Evolutionary conservation across 2,797 vertebrate species (phyloP), one percentile per base, ranked within the genome.

Genomic region (Passerculus sandwichensis): DNA sequence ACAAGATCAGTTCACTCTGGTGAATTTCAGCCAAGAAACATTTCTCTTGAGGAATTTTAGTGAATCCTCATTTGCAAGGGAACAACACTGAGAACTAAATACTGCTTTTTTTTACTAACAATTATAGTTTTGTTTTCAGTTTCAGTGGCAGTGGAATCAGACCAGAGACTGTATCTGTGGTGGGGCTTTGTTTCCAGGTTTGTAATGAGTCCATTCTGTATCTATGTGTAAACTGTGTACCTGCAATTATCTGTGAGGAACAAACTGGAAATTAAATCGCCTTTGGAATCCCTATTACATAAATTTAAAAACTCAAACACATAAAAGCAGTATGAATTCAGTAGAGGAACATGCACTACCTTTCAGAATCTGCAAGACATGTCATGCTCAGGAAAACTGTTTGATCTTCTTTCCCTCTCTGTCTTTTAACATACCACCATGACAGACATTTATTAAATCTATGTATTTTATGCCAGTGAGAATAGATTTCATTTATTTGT

Each of bases 251-350:
- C 50, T 84, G 16, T 50, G 17, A 81, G 10, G 34, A 80, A 51
- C 30, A 91, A 78, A n/a, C 10, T 74, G 30, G 50, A 90, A 95
- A 90, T 56, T 67, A 75, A 81, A 93, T 50, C 25, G 90, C 40
- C 29, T 88, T 90, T 81, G 73, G 32, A 26, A 69, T 59, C 2
- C 60, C n/a, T 60, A 36, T 42, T 56, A 72, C 3, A 7, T 40
- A 80, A 66, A 85, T 80, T 69, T 77, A 4, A 80, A 93, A 92
- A 44, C 20, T 83, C 27, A 11, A 34, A 29, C 20, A 44, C 27
- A 60, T 45, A 70, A 50, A 7, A 85, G 3, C 45, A 44, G 5
- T 34, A 40, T 16, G 15, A 92, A 74, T 57, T 89, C 40, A 50
- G 22, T 2, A 78, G 21, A 53, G 38, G 59, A 81, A 53, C 30